A percentile compares a stretch with the other conserved stretches of the same genome.
Evolutionary conservation across 2,888 invertebrate genomes (phyloP).

Genomic region (Muschampia plurimacula): DNA sequence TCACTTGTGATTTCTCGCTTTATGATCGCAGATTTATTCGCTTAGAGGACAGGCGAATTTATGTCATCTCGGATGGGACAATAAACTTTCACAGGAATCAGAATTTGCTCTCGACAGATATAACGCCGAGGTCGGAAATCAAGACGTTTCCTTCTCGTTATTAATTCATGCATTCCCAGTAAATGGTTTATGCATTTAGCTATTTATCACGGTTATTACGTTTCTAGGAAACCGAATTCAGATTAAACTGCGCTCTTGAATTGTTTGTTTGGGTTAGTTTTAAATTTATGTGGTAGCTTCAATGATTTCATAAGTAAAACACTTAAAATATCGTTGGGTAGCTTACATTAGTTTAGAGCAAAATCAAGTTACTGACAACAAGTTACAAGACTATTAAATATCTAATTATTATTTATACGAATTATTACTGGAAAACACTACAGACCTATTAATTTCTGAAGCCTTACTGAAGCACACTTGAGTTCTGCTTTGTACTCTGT

Average conservation of each 20-base stretch:
- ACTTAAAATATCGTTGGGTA: neutral
- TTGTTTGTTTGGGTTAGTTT: constrained; percentile 26
- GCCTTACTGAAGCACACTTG: too few species aligned
- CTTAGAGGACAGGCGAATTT: constrained; percentile 60
- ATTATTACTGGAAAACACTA: too few species aligned
- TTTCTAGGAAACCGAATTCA: constrained; percentile 36
- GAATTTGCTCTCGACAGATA: constrained; percentile 50
- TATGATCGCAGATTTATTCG: constrained; percentile 63
- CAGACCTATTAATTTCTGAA: too few species aligned
- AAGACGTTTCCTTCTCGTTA: constrained; percentile 37
- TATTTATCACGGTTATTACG: constrained; percentile 39
- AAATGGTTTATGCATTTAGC: constrained; percentile 40
- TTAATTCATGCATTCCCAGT: constrained; percentile 40
- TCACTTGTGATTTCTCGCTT: constrained; percentile 69
- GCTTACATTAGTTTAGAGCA: constrained; percentile 30
- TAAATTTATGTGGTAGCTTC: constrained; percentile 9
- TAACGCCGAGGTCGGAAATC: constrained; percentile 49
- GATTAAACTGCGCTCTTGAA: constrained; percentile 36
- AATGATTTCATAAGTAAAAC: too few species aligned
- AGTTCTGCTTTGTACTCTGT: too few species aligned
- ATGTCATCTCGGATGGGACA: constrained; percentile 58
- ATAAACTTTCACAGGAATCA: constrained; percentile 57
- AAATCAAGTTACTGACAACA: neutral
- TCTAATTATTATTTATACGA: too few species aligned
- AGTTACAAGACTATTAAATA: neutral